Base-by-base conservation (phyloP, 2,797 vertebrate genomes). In the Selene dorsalis region DNA sequence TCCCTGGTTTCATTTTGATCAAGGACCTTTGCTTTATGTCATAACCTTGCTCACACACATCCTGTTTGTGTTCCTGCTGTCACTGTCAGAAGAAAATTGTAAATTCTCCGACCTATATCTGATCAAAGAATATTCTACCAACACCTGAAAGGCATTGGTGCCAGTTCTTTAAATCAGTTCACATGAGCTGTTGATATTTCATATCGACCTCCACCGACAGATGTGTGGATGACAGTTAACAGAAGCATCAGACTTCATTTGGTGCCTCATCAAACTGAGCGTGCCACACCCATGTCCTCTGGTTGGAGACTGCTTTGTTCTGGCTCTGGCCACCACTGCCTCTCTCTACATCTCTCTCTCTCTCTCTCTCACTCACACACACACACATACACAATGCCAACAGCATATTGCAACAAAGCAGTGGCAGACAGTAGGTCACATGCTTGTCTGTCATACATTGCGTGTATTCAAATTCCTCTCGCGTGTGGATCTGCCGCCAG, bases 231-330 rank as follows among this genome's bases (percentile, higher is more conserved):
- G 52, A 24, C 11, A 1, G n/a, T 26, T 28, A 26, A 43, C 38
- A 45, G 53, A 30, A 50, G 32, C 32, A 55, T 32, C 74, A 52
- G 80, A 75, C 62, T 63, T 73, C 56, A 72, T 72, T 56, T 71
- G 71, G 69, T 59, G 69, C 75, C 72, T 72, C 74, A 84, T 86
- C 87, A 79, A 67, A 74, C 77, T 45, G 50, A 73, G 50, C 2
- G 45, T 7, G 86, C 91, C 91, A 90, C 92, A 87, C 90, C 92
- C 92, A 76, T 69, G 71, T 87, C 79, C 77, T 89, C 84, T 62
- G 85, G 83, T 79, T 79, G 39, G 83, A 91, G 85, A 66, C 84
- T 78, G 90, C 90, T 92, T 92, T 93, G 92, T 92, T 92, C 91
- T 85, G 66, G 81, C 79, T 74, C 74, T 69, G 90, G 80, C 83